phyloP scores from a whole-genome alignment of 2,888 invertebrate genomes.

The Pedicia rivosa region DNA sequence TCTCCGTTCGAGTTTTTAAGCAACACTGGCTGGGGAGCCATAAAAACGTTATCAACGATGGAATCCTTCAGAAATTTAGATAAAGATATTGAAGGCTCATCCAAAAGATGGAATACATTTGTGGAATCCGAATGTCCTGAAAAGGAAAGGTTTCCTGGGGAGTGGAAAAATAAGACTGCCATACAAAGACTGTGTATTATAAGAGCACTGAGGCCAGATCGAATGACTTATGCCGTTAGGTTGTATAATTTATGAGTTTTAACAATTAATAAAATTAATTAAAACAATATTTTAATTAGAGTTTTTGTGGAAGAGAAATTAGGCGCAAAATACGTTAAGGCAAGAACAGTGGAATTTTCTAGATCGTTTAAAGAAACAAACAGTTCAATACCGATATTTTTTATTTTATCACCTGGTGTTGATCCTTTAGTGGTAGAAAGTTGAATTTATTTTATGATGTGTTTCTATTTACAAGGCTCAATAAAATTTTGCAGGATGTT shows the following conservation, averaged over 20 bases:
- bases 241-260: too few species aligned
- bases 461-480: background rate
- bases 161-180: slow-evolving; percentile 85
- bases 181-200: slow-evolving; percentile 84
- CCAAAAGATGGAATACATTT: slow-evolving; percentile 85
- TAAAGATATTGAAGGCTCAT: slow-evolving; percentile 81
- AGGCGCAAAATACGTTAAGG: slow-evolving; percentile 65
- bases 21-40: slow-evolving; percentile 66
- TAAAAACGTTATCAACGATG: slow-evolving; percentile 59
- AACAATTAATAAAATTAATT: too few species aligned
- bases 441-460: background rate
- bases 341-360: slow-evolving; percentile 58
- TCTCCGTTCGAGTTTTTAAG: slow-evolving; percentile 75
- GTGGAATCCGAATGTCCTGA: slow-evolving; percentile 85
- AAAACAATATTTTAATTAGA: too few species aligned
- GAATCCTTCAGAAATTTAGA: slow-evolving; percentile 78
- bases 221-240: slow-evolving; percentile 85
- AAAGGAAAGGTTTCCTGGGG: slow-evolving; percentile 84
- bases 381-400: slow-evolving; percentile 76
- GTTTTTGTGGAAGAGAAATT: slow-evolving; percentile 80
- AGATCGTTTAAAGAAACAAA: slow-evolving; percentile 77
- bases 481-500: slow-evolving; percentile 30
- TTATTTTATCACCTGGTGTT: slow-evolving; percentile 88
- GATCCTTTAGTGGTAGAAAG: slow-evolving; percentile 48
- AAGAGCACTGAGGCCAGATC: slow-evolving; percentile 76